phyloP scores from a whole-genome alignment of 2,888 invertebrate genomes.

The Trileptium ribeirensis region DNA sequence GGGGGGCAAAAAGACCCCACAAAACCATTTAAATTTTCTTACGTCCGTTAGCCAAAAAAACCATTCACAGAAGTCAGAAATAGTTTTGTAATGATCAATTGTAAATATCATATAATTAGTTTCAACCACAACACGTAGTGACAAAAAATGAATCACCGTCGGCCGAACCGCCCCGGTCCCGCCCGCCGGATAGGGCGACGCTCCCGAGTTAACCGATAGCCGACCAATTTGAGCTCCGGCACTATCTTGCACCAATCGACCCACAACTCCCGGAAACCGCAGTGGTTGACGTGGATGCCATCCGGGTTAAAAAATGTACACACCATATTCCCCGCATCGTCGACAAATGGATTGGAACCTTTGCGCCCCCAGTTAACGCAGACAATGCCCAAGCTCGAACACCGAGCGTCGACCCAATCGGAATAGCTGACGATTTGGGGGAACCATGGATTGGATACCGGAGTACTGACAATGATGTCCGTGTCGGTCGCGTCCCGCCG shows the following conservation, averaged over 20 bases:
- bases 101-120: too few species aligned
- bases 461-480: not conserved
- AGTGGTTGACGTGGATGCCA: not conserved
- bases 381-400: not conserved
- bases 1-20: too few species aligned
- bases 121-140: not conserved
- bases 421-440: not conserved
- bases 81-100: too few species aligned
- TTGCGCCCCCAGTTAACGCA: not conserved
- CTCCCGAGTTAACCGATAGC: not conserved
- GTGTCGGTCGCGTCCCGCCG: too few species aligned
- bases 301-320: not conserved
- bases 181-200: not conserved
- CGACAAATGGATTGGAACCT: not conserved
- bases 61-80: too few species aligned
- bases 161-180: not conserved
- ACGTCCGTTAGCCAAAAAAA: too few species aligned
- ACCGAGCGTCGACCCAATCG: not conserved
- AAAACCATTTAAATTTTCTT: too few species aligned
- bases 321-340: not conserved
- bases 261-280: not conserved
- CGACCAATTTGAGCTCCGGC: not conserved
- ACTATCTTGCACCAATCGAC: not conserved
- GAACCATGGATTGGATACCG: not conserved
- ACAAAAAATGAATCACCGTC: not conserved